Evolutionary conservation across 2,797 vertebrate genomes (phyloP).

Genomic region (Steatocranus sp.): DNA sequence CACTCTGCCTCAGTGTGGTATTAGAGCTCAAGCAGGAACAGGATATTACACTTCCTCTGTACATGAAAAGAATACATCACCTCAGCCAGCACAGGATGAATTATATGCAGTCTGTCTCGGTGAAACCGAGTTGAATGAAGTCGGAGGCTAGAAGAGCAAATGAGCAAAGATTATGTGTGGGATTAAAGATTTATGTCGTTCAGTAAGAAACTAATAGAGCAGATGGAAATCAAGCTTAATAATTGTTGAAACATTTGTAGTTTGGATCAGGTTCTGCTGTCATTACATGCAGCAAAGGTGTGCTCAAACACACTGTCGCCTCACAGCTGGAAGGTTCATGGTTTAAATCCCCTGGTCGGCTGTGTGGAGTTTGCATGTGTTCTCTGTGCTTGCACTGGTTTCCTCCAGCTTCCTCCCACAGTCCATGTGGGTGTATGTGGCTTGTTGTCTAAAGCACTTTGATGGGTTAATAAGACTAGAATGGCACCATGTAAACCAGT

Average conservation of each 20-base stretch:
- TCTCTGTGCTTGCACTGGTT: background rate
- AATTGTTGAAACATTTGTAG: background rate
- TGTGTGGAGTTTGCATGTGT: background rate
- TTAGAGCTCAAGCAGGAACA: constrained; percentile 62
- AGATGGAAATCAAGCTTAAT: background rate
- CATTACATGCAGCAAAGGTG: background rate
- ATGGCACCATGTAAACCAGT: background rate
- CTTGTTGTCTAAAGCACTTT: background rate
- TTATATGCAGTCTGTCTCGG: constrained; percentile 31
- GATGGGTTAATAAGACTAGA: background rate
- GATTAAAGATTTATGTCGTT: background rate
- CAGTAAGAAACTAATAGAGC: background rate
- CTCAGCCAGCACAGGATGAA: constrained; percentile 53
- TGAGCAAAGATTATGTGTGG: background rate
- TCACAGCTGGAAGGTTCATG: background rate
- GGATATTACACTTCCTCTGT: constrained; percentile 76
- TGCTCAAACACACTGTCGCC: background rate
- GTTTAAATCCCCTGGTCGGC: background rate
- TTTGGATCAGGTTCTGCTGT: background rate
- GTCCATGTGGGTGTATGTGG: background rate
- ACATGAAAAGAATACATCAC: constrained; percentile 73
- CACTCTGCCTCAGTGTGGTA: constrained; percentile 48
- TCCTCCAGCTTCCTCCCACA: background rate
- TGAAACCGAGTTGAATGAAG: background rate
- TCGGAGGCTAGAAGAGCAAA: background rate